Conservation (phyloP, 2,888 invertebrate species). For the Nymphalis c-album region DNA sequence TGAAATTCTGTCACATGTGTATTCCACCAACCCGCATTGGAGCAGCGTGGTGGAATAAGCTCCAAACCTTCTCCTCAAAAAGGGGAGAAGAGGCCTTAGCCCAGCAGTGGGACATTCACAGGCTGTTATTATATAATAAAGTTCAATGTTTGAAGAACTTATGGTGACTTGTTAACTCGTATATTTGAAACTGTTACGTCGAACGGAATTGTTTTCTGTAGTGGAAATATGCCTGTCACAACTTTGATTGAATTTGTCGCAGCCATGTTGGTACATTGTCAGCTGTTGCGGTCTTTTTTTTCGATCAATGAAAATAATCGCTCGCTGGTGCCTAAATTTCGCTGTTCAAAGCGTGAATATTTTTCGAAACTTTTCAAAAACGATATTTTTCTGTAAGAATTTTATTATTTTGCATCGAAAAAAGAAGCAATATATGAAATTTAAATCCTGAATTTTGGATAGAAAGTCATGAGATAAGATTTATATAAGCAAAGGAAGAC, state of each 20-base stretch:
- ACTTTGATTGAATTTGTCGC: constrained; percentile 40
- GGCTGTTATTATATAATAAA: no score
- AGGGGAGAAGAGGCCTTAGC: no score
- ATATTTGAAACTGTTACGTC: constrained; percentile 18
- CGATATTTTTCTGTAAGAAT: neutral
- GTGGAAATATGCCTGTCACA: constrained; percentile 38
- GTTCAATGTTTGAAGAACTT: constrained; percentile 2
- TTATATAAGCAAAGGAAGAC: no score
- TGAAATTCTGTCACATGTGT: no score
- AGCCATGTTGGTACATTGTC: constrained; percentile 14
- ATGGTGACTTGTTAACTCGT: constrained; percentile 12
- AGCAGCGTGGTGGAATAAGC: no score
- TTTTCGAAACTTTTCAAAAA: constrained; percentile 1
- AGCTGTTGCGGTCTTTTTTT: constrained; percentile 15
- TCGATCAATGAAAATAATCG: constrained; percentile 13
- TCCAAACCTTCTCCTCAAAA: no score
- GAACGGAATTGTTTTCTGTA: constrained; percentile 33
- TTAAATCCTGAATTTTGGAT: neutral
- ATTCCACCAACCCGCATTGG: no score
- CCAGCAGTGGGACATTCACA: no score
- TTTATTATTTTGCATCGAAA: neutral
- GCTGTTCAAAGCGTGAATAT: neutral
- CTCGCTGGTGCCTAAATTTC: neutral
- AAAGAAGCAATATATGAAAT: no score
- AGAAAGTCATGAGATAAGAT: no score